These are phyloP conservation scores for Micronisus gabar DNA, from an alignment of 2,113 vertebrate genomes.

Conservation along the genomic window DNA sequence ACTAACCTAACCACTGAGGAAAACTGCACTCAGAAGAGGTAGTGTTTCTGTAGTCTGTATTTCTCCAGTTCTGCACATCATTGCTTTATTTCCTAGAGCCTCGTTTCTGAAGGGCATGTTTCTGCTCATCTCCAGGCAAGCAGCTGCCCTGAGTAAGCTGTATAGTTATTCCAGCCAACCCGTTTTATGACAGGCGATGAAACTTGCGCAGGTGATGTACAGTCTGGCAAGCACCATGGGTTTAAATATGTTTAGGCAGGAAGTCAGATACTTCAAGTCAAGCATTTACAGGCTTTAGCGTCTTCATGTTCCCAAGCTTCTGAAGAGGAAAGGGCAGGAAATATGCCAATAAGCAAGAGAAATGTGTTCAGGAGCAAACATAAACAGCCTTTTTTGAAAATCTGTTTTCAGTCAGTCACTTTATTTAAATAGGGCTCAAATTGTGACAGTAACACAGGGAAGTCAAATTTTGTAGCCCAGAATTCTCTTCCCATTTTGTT, in stretches of 20 bases:
- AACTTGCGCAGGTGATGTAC: conserved; percentile 1
- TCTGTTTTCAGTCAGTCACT: background rate
- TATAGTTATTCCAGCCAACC: background rate
- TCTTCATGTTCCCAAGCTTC: background rate
- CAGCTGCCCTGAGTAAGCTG: background rate
- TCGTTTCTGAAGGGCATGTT: background rate
- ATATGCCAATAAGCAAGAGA: background rate
- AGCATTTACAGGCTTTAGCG: background rate
- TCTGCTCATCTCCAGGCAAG: background rate
- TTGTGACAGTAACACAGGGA: background rate
- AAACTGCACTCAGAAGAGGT: background rate
- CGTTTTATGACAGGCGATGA: background rate
- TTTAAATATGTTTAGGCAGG: conserved; percentile 6
- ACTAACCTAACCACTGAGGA: background rate
- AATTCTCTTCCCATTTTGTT: background rate
- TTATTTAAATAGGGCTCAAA: background rate
- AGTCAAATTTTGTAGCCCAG: background rate
- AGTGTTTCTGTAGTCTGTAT: background rate
- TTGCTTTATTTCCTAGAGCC: background rate
- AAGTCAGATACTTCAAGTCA: conserved; percentile 14
- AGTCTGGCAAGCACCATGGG: background rate
- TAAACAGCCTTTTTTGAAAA: background rate
- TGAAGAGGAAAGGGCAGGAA: background rate
- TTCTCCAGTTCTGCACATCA: background rate
- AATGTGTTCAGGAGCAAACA: background rate